Evolutionary conservation across 2,888 invertebrate species (phyloP), one percentile per base, ranked within the genome.

Genomic region (Amiota mariae): DNA sequence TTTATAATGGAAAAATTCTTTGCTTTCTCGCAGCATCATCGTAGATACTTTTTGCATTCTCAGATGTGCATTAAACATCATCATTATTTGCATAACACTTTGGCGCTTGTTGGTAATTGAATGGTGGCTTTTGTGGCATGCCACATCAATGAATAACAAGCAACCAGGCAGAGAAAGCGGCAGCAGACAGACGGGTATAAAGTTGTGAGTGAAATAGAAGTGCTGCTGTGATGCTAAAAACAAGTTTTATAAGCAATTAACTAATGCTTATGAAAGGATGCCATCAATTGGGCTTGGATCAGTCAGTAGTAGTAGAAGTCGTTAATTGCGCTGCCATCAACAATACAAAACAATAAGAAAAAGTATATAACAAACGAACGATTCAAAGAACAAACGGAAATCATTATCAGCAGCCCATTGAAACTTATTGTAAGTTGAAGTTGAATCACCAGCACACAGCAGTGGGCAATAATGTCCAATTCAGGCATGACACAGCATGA

Each of bases 41-140:
- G 6, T 36, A 36, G 6, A 36, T 36, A 6, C 36, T 6, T 54
- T 54, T 54, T 54, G 54, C 54, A 54, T n/a, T 54, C 54, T 54
- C 54, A 36, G 36, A 36, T 36, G 36, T 36, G 36, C 36, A 36
- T 36, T 36, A 36, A 36, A 6, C 36, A 6, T 80, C 71, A 70
- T 70, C 61, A 71, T 61, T 82, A 83, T 83, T 84, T 83, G 82
- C 84, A 82, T 81, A 82, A 81, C 78, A 79, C 84, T 83, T 84
- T 83, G 82, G 81, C 67, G 77, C 77, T 81, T 77, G n/a, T 3
- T 36, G 46, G 9, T 63, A 36, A 46, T 63, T 63, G 66, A 24
- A 24, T 63, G 18, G 13, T 51, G 24, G 51, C 57, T 51, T 48
- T 13, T n/a, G 51, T 63, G 61, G n/a, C 18, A 36, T 36, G 36